Evolutionary conservation across 2,113 vertebrate species (phyloP).

Genomic region (Vulpes ferrilata): DNA sequence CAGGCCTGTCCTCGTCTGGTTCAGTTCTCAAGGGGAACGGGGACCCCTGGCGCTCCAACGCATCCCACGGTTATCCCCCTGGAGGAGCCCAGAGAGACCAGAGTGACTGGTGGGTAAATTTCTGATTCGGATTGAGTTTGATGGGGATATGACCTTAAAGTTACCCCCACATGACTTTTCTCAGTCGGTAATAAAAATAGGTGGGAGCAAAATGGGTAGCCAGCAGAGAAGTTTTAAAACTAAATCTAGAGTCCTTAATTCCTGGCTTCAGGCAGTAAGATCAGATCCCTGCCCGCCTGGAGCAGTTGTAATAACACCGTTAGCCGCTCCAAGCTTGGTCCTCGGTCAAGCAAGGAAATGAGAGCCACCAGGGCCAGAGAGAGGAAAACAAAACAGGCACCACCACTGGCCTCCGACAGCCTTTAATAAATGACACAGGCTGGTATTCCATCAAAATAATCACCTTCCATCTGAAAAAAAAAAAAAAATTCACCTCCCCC

Average conservation of each 20-base stretch:
- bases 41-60: background rate
- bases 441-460: conserved; percentile 66
- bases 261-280: conserved; percentile 21
- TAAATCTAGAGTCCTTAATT: background rate
- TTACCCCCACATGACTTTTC: conserved; percentile 25
- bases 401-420: conserved; percentile 59
- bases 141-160: background rate
- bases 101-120: conserved; percentile 14
- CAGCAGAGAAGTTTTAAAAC: background rate
- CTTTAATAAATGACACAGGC: conserved; percentile 67
- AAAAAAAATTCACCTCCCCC: conserved; percentile 8
- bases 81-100: background rate
- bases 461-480: conserved; percentile 44
- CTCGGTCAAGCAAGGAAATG: conserved; percentile 60
- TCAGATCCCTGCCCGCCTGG: background rate
- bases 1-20: background rate
- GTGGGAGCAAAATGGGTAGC: conserved; percentile 40
- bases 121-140: conserved; percentile 40
- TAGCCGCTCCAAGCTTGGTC: conserved; percentile 47
- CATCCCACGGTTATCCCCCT: background rate
- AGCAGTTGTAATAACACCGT: background rate
- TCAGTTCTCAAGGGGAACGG: background rate
- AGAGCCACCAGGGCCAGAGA: conserved; percentile 54
- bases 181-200: conserved; percentile 49
- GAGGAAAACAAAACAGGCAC: conserved; percentile 54